These are phyloP conservation scores for Scomber japonicus DNA, from an alignment of 2,113 vertebrate species.

Conservation along the genomic window DNA sequence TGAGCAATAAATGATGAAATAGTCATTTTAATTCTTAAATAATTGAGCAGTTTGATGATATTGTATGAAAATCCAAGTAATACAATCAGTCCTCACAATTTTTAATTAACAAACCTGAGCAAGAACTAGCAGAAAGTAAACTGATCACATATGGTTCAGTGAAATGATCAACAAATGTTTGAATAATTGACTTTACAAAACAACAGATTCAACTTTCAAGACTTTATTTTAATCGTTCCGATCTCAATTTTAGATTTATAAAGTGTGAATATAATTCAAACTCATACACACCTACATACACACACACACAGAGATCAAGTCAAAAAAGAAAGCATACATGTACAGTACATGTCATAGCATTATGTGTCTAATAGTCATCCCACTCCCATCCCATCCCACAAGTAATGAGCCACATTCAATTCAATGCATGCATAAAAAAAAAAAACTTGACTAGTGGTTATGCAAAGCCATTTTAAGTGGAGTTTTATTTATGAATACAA, in stretches of 20 bases:
- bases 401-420: neutral
- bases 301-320: neutral
- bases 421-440: neutral
- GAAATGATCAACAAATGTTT: neutral
- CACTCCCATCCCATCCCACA: neutral
- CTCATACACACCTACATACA: too few relatives aligned
- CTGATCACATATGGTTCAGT: neutral
- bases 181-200: neutral
- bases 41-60: neutral
- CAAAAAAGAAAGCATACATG: neutral
- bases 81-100: neutral
- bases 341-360: neutral
- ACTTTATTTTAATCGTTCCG: neutral
- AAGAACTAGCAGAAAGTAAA: neutral
- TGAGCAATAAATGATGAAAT: too few relatives aligned
- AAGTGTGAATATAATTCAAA: neutral
- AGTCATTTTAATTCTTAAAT: neutral
- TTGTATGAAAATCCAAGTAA: neutral
- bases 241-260: neutral
- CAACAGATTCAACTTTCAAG: neutral
- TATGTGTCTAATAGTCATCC: neutral
- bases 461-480: constrained; percentile 32
- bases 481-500: constrained; percentile 32
- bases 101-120: neutral
- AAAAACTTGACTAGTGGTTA: constrained; percentile 8